Evolutionary conservation across 2,888 invertebrate genomes (phyloP).

Genomic region (Chrysolina haemoptera): DNA sequence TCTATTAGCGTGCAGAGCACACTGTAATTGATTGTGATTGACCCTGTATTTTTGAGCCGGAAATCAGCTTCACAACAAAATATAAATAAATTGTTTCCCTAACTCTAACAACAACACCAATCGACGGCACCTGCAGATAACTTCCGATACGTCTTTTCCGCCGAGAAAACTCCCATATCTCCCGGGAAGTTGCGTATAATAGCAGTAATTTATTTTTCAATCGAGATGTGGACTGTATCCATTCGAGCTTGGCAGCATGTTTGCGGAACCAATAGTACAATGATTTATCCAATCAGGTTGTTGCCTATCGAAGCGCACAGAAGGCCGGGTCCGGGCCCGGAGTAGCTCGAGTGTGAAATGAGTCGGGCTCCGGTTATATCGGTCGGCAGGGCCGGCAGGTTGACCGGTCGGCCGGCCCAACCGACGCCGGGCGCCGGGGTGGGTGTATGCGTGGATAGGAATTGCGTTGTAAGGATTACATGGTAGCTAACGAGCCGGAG

Average conservation of each 20-base stretch:
- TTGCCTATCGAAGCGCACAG: slow-evolving; percentile 62
- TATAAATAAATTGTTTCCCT: background rate
- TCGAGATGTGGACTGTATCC: slow-evolving; percentile 52
- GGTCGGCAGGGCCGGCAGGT: slow-evolving; percentile 10
- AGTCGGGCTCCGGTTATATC: slow-evolving; percentile 59
- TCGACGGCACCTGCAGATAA: background rate
- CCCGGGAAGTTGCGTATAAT: slow-evolving; percentile 36
- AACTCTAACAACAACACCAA: background rate
- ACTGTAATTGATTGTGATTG: no score
- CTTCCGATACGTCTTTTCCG: slow-evolving; percentile 5
- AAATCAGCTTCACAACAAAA: background rate
- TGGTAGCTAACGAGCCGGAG: slow-evolving; percentile 61
- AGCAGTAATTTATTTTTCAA: slow-evolving; percentile 56
- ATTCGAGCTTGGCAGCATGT: slow-evolving; percentile 54
- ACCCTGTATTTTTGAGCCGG: no score
- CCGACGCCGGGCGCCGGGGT: slow-evolving; percentile 56
- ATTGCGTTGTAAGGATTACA: slow-evolving; percentile 58
- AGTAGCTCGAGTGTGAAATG: slow-evolving; percentile 62
- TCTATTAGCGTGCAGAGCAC: no score
- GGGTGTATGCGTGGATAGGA: slow-evolving; percentile 7
- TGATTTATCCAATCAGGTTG: slow-evolving; percentile 64
- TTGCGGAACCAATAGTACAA: slow-evolving; percentile 62
- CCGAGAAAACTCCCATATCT: slow-evolving; percentile 27
- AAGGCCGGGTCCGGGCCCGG: slow-evolving; percentile 58
- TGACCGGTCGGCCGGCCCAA: slow-evolving; percentile 34